Evolutionary conservation across 2,113 vertebrate species (phyloP), one percentile per base, ranked within the genome.

Genomic region (Hydrochoerus hydrochaeris): DNA sequence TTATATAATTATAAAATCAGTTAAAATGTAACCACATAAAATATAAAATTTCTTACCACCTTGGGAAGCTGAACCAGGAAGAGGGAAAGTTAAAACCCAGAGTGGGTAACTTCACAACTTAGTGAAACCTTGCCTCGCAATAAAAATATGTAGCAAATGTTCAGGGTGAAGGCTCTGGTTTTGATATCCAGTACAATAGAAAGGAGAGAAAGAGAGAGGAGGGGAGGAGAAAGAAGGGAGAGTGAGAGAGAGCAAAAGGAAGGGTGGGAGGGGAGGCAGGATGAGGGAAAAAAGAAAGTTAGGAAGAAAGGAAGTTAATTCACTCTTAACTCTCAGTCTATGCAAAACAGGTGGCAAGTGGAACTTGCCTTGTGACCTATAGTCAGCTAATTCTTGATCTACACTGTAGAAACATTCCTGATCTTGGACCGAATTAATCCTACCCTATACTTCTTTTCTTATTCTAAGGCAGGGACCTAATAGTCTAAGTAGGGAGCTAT

Each of bases 11-110:
- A 41, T 1, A 69, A 7, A 93, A 49, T 14, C 30, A 77, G 57
- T 90, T 69, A 38, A 90, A 82, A 90, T 67, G 57, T 82, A 91
- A 49, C 26, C 54, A 41, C 26, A 30, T 54, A 80, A 65, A 96
- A 88, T 52, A n/a, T 22, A 52, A 87, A 69, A 90, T 41, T 73
- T 12, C 69, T 20, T 19, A 73, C 8, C n/a, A 73, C 20, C 16
- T 22, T 77, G 24, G 41, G 41, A 77, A 11, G 26, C 41, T 46
- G 41, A 28, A 12, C 46, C 26, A 77, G 41, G 73, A 44, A 75
- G 71, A 24, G 20, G 8, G 24, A 24, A 77, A 77, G 11, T 46
- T 14, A 1, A 28, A 77, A 8, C 24, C 24, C 41, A 77, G 41
- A 26, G 14, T 44, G 41, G 73, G 41, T 41, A 28, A 75, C 73